Evolutionary conservation across 2,113 vertebrate genomes (phyloP).

Genomic region (Corynorhinus townsendii): DNA sequence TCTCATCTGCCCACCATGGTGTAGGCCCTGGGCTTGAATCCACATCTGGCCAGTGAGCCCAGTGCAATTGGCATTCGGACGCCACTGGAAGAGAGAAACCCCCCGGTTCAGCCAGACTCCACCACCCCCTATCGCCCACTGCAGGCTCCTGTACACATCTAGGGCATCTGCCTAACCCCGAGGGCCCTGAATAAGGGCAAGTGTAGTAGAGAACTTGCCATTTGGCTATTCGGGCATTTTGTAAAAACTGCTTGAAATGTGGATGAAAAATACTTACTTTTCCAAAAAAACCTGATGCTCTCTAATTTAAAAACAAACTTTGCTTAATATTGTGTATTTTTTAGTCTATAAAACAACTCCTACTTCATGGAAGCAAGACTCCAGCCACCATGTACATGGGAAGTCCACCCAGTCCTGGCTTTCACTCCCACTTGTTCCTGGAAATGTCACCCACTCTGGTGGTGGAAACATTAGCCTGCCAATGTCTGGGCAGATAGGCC

Average conservation of each 20-base stretch:
- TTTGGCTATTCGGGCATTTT: neutral
- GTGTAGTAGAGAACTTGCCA: fast-evolving
- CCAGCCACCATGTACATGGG: neutral
- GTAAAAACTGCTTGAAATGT: neutral
- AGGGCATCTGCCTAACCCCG: neutral
- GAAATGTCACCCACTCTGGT: neutral
- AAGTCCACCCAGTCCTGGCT: no score
- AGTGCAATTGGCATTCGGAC: neutral
- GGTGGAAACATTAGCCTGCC: neutral
- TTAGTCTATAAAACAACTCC: neutral
- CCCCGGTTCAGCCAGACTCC: neutral
- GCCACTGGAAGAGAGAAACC: neutral
- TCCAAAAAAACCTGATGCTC: neutral
- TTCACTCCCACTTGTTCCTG: fast-evolving
- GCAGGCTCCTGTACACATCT: neutral
- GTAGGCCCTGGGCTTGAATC: neutral
- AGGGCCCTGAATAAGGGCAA: neutral
- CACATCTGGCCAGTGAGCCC: neutral
- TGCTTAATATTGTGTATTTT: neutral
- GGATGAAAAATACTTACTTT: neutral
- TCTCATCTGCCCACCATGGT: neutral
- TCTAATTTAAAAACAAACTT: neutral
- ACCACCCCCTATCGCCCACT: fast-evolving
- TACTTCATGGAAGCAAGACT: neutral
- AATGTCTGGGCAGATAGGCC: fast-evolving